Percentiles rank a stretch among this genome's conserved stretches.
Evolutionary conservation across 2,797 vertebrate genomes (phyloP).

Genomic region (Lithobates sylvaticus): DNA sequence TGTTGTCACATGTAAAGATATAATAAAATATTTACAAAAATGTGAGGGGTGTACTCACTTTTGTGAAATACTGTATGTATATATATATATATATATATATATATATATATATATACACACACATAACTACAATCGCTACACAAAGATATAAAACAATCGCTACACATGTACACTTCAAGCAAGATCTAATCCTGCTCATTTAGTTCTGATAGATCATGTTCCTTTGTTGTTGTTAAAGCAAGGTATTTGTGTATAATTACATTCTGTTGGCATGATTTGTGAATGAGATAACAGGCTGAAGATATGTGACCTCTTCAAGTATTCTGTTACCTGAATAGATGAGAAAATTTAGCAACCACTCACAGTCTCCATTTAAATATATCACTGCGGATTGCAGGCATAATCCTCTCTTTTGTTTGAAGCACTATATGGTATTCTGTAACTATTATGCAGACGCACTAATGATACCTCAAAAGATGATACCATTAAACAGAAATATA

Average conservation of each 20-base stretch:
- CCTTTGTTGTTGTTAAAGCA: not conserved
- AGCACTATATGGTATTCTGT: not conserved
- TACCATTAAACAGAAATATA: not conserved
- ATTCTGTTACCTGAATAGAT: conserved; percentile 24
- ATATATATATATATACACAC: too few relatives aligned
- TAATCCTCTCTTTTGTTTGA: not conserved
- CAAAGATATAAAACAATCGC: not conserved
- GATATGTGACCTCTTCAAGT: conserved; percentile 29
- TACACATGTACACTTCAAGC: not conserved
- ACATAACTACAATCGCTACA: too few relatives aligned
- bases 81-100: too few relatives aligned
- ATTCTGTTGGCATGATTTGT: conserved; percentile 19
- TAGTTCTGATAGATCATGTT: not conserved
- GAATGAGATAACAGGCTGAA: conserved; percentile 16
- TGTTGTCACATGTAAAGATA: too few relatives aligned
- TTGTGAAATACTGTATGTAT: too few relatives aligned
- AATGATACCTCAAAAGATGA: not conserved
- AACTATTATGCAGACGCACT: not conserved
- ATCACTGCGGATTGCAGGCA: not conserved
- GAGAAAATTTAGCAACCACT: conserved; percentile 23
- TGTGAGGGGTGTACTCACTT: too few relatives aligned
- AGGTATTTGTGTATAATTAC: conserved; percentile 31
- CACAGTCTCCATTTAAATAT: not conserved
- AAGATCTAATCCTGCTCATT: not conserved
- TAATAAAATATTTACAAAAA: too few relatives aligned